Percentiles rank a stretch among this genome's conserved stretches.
Evolutionary conservation across 2,888 invertebrate species (phyloP).

Genomic region (Microctonus brassicae): DNA sequence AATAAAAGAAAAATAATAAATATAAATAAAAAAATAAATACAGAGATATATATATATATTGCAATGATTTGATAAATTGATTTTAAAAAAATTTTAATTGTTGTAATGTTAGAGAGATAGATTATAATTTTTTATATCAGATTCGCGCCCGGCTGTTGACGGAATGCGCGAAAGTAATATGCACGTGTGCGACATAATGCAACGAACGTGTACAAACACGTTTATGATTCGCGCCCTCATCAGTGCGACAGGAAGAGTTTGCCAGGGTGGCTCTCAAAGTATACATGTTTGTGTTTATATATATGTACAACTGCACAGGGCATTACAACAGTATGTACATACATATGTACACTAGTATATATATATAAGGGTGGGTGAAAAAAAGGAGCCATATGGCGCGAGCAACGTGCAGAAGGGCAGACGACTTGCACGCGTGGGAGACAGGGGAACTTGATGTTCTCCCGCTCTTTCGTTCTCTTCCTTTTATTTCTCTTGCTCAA

Average conservation of each 20-base stretch:
- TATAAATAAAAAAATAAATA: no score
- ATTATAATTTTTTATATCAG: slow-evolving; percentile 4
- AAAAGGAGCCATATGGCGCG: slow-evolving; percentile 64
- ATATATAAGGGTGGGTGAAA: slow-evolving; percentile 36
- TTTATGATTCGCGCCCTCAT: slow-evolving; percentile 17
- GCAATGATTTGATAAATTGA: no score
- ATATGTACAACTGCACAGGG: not conserved
- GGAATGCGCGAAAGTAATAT: slow-evolving; percentile 22
- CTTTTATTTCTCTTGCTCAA: slow-evolving; percentile 33
- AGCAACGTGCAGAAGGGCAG: slow-evolving; percentile 54
- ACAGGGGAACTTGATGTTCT: slow-evolving; percentile 52
- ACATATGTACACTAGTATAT: not conserved
- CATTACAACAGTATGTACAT: not conserved
- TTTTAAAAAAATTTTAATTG: not conserved
- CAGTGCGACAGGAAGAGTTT: slow-evolving; percentile 19
- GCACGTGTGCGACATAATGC: slow-evolving; percentile 24
- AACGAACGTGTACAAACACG: not conserved
- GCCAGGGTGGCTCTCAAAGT: slow-evolving; percentile 10
- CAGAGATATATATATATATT: no score
- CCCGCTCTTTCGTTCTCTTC: slow-evolving; percentile 51
- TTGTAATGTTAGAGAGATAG: not conserved
- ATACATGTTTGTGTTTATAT: no score
- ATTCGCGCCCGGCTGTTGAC: slow-evolving; percentile 21
- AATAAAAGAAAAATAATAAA: not conserved
- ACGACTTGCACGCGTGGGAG: slow-evolving; percentile 59